Percentiles rank a stretch among this genome's conserved stretches.
Conservation (phyloP, 2,113 vertebrate genomes). For the Entomyzon cyanotis region DNA sequence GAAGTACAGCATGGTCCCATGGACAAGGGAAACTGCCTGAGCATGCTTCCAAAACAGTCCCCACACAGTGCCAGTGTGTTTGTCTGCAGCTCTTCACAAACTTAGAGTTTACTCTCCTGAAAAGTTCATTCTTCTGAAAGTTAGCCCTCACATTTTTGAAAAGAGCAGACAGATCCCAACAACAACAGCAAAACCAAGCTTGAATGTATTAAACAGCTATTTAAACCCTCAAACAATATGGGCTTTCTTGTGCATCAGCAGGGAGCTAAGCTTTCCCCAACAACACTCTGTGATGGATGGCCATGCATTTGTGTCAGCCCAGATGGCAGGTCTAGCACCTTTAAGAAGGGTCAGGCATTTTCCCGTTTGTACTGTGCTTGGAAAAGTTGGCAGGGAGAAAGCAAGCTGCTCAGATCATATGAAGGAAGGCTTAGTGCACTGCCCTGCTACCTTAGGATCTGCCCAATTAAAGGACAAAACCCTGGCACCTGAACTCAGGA, state of each 20-base stretch:
- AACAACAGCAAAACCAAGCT: not conserved
- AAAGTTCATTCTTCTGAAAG: not conserved
- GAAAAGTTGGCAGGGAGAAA: not conserved
- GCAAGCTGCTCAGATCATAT: not conserved
- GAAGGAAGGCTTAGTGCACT: not conserved
- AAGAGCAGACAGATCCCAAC: not conserved
- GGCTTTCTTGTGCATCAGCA: constrained; percentile 17
- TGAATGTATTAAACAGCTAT: constrained; percentile 40
- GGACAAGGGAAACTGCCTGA: not conserved
- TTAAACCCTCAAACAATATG: not conserved
- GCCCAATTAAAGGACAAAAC: not conserved
- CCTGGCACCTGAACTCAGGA: not conserved
- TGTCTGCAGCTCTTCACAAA: not conserved
- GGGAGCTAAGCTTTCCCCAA: constrained; percentile 36
- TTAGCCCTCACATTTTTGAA: not conserved
- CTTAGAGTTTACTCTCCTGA: not conserved
- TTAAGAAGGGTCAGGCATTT: not conserved
- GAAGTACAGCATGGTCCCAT: not conserved
- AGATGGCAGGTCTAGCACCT: not conserved
- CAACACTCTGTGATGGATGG: not conserved
- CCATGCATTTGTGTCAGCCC: not conserved
- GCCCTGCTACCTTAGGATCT: not conserved
- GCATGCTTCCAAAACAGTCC: not conserved
- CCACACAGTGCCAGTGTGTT: not conserved
- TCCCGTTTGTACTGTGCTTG: not conserved